These are phyloP conservation scores for Aelia acuminata DNA, from an alignment of 2,888 invertebrate species.

Conservation along the genomic window DNA sequence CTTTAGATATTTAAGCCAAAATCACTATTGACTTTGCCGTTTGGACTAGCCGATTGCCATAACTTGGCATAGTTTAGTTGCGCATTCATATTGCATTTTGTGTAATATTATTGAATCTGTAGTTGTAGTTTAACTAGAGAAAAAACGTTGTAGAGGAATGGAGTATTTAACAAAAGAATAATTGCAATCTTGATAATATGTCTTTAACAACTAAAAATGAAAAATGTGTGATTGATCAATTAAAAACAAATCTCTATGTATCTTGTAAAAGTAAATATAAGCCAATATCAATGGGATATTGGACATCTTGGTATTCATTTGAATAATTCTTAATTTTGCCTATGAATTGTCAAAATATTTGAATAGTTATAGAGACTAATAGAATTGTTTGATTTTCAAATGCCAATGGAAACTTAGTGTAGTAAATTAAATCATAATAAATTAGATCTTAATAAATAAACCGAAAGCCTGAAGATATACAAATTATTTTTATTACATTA, in stretches of 20 bases:
- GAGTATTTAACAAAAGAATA: too few relatives aligned
- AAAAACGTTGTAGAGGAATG: background rate
- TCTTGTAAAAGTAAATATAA: too few relatives aligned
- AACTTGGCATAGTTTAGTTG: too few relatives aligned
- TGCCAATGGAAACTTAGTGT: background rate
- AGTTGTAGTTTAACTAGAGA: background rate
- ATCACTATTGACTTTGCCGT: too few relatives aligned
- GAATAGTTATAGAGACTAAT: conserved; percentile 9
- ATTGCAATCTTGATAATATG: too few relatives aligned
- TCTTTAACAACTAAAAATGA: too few relatives aligned
- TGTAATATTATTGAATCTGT: background rate
- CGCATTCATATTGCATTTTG: too few relatives aligned
- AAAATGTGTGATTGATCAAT: too few relatives aligned
- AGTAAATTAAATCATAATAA: background rate
- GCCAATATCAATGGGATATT: background rate
- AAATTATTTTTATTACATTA: background rate
- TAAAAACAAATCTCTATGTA: too few relatives aligned
- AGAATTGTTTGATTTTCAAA: background rate
- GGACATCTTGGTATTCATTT: background rate
- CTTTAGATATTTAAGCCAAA: too few relatives aligned
- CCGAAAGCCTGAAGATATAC: background rate
- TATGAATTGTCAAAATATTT: background rate
- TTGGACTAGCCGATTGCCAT: too few relatives aligned
- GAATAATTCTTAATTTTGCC: too few relatives aligned
- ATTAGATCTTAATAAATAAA: background rate